These are phyloP conservation scores for Eutolmus rufibarbis DNA, from an alignment of 2,888 invertebrate species.

Conservation along the genomic window DNA sequence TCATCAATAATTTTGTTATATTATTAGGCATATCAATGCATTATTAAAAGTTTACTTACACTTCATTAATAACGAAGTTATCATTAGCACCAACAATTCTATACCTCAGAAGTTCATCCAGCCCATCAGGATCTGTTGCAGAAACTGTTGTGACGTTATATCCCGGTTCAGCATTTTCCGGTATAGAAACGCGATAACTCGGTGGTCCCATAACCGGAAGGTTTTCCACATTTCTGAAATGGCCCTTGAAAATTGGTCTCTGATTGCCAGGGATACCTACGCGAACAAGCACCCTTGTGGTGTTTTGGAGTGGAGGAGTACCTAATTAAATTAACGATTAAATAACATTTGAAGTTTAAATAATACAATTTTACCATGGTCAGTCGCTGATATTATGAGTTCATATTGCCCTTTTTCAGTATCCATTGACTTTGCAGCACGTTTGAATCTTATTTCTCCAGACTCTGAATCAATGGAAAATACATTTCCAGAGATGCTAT, in stretches of 20 bases:
- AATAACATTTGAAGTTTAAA: background rate
- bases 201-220: conserved; percentile 71
- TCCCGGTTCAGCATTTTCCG: conserved; percentile 75
- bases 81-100: conserved; percentile 79
- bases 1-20: background rate
- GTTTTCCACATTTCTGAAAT: conserved; percentile 68
- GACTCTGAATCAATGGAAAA: conserved; percentile 72
- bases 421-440: conserved; percentile 74
- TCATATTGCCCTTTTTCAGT: conserved; percentile 79
- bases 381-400: conserved; percentile 72
- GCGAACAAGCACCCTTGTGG: conserved; percentile 72
- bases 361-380: conserved; percentile 66
- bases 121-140: conserved; percentile 81
- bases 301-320: conserved; percentile 70
- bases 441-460: conserved; percentile 74
- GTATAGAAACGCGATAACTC: conserved; percentile 74
- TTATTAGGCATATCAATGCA: background rate
- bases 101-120: conserved; percentile 73
- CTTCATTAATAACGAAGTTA: conserved; percentile 77
- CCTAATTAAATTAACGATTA: conserved; percentile 59
- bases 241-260: conserved; percentile 79
- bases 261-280: conserved; percentile 83
- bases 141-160: conserved; percentile 74
- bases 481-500: conserved; percentile 71
- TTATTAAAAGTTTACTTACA: conserved; percentile 62